Conservation (phyloP, 2,113 vertebrate genomes). For the Haplochromis burtoni region DNA sequence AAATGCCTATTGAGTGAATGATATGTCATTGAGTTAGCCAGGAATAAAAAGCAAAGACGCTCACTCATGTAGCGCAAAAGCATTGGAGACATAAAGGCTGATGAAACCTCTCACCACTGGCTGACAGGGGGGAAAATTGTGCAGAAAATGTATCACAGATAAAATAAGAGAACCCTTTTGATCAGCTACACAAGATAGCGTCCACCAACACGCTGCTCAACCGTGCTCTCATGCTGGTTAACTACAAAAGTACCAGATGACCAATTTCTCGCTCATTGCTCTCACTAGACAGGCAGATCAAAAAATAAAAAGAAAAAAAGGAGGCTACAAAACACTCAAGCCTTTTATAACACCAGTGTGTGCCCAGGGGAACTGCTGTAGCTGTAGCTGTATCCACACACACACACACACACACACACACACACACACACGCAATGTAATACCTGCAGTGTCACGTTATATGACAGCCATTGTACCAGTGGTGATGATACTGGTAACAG, state of each 20-base stretch:
- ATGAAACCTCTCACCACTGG: slow-evolving; percentile 25
- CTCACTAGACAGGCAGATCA: slow-evolving; percentile 19
- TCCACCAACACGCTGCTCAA: neutral
- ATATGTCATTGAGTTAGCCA: neutral
- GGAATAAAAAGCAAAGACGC: slow-evolving; percentile 29
- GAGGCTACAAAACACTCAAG: neutral
- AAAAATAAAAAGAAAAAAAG: neutral
- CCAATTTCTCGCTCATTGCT: slow-evolving; percentile 33
- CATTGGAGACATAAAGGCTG: slow-evolving; percentile 14
- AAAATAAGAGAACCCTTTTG: slow-evolving; percentile 38
- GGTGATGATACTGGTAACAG: neutral
- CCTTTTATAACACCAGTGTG: neutral
- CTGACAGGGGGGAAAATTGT: slow-evolving; percentile 18
- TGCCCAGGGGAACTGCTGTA: neutral
- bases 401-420: neutral
- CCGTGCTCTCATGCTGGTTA: slow-evolving; percentile 12
- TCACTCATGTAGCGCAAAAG: neutral
- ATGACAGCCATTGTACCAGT: neutral
- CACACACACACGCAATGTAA: neutral
- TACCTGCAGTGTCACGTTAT: neutral
- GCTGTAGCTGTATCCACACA: neutral
- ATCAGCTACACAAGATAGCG: slow-evolving; percentile 31
- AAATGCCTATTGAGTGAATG: slow-evolving; percentile 10
- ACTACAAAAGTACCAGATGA: slow-evolving; percentile 47
- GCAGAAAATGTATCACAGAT: slow-evolving; percentile 20